phyloP scores from a whole-genome alignment of 2,888 invertebrate genomes.

The Epirrita christyi region DNA sequence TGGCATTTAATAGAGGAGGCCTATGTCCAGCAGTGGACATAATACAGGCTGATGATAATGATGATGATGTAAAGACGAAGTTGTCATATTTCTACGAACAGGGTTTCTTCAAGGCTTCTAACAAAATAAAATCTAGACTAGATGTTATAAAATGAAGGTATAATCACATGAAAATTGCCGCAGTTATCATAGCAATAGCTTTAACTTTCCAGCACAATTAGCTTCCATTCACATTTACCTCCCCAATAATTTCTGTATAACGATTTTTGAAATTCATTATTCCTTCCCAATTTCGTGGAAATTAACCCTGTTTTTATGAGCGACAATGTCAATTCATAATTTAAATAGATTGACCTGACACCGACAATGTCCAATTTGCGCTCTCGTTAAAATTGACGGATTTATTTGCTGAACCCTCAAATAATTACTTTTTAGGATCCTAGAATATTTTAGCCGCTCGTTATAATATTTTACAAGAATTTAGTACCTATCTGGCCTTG shows the following conservation, averaged over 20 bases:
- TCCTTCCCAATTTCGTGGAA: constrained; percentile 7
- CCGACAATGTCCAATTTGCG: constrained; percentile 27
- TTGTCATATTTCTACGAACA: no score
- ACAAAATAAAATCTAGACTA: background rate
- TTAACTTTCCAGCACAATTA: constrained; percentile 16
- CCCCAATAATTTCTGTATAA: constrained; percentile 16
- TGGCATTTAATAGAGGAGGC: no score
- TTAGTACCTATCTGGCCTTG: no score
- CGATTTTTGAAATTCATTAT: constrained; percentile 18
- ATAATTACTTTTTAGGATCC: background rate
- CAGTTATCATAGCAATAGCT: constrained; percentile 5
- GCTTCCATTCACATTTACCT: constrained; percentile 14
- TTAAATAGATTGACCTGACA: constrained; percentile 31
- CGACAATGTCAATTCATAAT: constrained; percentile 30
- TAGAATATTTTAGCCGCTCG: no score
- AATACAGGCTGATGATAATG: no score
- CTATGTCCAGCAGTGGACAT: no score
- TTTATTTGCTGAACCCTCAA: constrained; percentile 1
- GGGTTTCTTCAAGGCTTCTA: no score
- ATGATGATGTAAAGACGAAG: no score
- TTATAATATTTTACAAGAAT: no score
- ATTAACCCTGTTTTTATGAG: constrained; percentile 30
- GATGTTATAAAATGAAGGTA: background rate
- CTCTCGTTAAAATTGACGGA: constrained; percentile 22
- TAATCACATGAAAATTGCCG: background rate